Base-by-base conservation (phyloP, 2,113 vertebrate species). In the Tragelaphus strepsiceros region DNA sequence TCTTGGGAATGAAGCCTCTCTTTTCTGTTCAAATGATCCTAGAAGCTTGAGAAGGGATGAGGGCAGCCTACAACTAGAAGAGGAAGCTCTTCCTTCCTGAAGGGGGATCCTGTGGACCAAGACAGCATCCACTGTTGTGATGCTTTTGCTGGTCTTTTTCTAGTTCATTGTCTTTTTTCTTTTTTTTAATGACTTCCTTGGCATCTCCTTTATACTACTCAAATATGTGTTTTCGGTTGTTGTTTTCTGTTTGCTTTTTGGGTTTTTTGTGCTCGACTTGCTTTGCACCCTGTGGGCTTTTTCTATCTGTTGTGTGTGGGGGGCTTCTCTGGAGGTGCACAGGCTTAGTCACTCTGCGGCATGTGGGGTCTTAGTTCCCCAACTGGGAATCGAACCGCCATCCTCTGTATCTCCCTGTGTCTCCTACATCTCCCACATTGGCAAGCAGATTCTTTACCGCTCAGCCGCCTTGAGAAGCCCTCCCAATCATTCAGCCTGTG, bases 401-500 rank as follows among this genome's bases (percentile, higher is more conserved):
- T 39, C 35, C 67, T 74, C 35, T 74, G 19, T 39, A 39, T 74
- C 35, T 74, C 71, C 71, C 35, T 24, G 35, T 13, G 71, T 74
- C 71, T 74, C 35, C 35, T 74, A 39, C 35, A 24, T 74, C 71
- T 24, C 19, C 71, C 3, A 0, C 71, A 24, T 3, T 74, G 35
- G 19, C 71, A 74, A 39, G 10, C 71, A 43, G 35, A 74, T 74
- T 74, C 5, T 74, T 43, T 13, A 74, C 35, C 35, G 14, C 0
- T 14, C 1, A 74, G 35, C 2, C 71, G 14, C 71, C 71, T 26
- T 43, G 71, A 7, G 12, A 77, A 43, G 12, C 35, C 21, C 3
- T 7, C 97, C 89, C 80, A 88, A 96, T 98, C 82, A 96, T 98
- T 98, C 98, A 94, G 74, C 62, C 80, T 98, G 92, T 97, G 91